Base-by-base conservation (phyloP, 92 coral and sea anemone genomes). In the Pocillopora grandis region DNA sequence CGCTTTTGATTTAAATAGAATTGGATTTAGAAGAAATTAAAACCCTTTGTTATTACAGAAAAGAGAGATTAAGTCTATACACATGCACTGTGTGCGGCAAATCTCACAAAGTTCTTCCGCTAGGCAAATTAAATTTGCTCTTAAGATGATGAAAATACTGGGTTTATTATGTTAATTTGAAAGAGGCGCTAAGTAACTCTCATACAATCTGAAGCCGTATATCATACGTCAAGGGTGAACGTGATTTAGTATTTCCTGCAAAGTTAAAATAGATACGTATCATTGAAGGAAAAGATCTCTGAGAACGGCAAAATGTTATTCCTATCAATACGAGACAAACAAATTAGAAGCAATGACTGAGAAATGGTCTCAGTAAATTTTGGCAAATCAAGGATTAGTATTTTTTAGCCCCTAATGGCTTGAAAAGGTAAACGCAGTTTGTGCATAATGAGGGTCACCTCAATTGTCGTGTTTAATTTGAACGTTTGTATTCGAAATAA, bases 381-480 rank as follows among this genome's bases (percentile, higher is more conserved):
- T 19, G 5, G 36, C 84, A 56, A 80, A 80, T 80, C 48, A 58
- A 27, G 70, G 58, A 68, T 69, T n/a, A 10, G 31, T 58, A 35
- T 31, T 64, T 68, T 49, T 58, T 58, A n/a, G 76, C n/a, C 23
- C 31, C 58, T 31, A 68, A 68, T 69, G 76, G 58, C 68, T 33
- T 69, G 84, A 80, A 80, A 80, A 69, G 76, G 55, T 19, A 59
- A 4, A 52, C 61, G 58, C n/a, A 57, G 49, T 48, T 63, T 19
- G 64, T 11, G 19, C 19, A 23, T 79, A 49, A 66, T 79, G 52
- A 66, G 27, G 33, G 27, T 27, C 65, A 55, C 55, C n/a, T 17
- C 21, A n/a, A 20, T 23, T 79, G 59, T 71, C 77, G 20, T 70
- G 49, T 71, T 81, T 71, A 36, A 81, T 81, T 59, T 35, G 9